These are phyloP conservation scores for Drosophila watanabei DNA, from an alignment of 1,140 invertebrate genomes.

Conservation along the genomic window DNA sequence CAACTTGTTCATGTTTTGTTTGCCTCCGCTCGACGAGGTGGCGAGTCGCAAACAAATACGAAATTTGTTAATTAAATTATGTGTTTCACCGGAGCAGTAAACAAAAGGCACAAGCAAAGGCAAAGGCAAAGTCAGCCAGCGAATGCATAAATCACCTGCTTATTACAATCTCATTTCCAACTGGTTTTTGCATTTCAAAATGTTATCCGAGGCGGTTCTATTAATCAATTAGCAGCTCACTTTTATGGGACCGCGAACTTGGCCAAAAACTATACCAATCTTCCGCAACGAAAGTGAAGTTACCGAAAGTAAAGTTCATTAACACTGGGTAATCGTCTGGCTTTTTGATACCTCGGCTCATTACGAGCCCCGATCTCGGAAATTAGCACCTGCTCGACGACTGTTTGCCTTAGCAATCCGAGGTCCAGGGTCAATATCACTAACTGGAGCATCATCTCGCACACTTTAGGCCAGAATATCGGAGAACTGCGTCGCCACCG, in stretches of 20 bases:
- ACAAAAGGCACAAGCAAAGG: conserved; percentile 12
- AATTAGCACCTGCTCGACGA: conserved; percentile 65
- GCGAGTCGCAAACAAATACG: conserved; percentile 23
- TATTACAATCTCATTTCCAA: conserved; percentile 29
- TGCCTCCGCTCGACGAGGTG: conserved; percentile 29
- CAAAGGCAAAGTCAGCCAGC: conserved; percentile 4
- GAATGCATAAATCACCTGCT: conserved; percentile 37
- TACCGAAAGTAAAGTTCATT: conserved; percentile 65
- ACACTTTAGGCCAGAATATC: conserved; percentile 4
- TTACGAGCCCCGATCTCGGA: conserved; percentile 30
- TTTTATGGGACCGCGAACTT: conserved; percentile 24
- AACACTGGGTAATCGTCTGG: conserved; percentile 41
- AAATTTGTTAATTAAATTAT: conserved; percentile 62
- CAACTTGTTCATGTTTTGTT: conserved; percentile 33
- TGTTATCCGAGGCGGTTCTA: conserved; percentile 3
- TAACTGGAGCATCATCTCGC: conserved; percentile 41
- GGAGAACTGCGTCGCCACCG: not conserved
- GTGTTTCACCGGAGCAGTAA: conserved; percentile 15
- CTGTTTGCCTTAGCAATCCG: conserved; percentile 39
- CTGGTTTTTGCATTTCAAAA: conserved; percentile 45
- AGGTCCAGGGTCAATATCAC: conserved; percentile 63
- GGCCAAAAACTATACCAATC: conserved; percentile 10
- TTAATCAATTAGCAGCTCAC: conserved; percentile 42
- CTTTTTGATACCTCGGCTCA: conserved; percentile 4
- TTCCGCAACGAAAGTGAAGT: conserved; percentile 52